Evolutionary conservation across 2,888 invertebrate genomes (phyloP).

Genomic region (Macaria liturata): DNA sequence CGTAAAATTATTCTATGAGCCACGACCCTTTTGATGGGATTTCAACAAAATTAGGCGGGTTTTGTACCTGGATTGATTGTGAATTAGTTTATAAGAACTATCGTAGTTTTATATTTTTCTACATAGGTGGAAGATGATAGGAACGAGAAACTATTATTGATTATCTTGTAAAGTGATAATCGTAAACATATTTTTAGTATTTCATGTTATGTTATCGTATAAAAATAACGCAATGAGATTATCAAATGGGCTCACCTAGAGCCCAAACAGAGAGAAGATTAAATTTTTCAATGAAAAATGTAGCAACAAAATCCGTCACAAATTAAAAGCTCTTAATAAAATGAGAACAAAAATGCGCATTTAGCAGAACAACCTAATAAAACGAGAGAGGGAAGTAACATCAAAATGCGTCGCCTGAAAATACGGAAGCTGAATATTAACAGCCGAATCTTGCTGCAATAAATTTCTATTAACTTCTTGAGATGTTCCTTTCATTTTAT

Average conservation of each 20-base stretch:
- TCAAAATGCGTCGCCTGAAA: slow-evolving; percentile 25
- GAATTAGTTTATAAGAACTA: too few species aligned
- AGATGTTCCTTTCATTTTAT: slow-evolving; percentile 78
- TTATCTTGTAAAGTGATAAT: too few species aligned
- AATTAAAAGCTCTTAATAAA: slow-evolving; percentile 6
- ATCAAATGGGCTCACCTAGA: too few species aligned
- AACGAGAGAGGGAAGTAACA: slow-evolving; percentile 23
- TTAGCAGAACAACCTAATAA: slow-evolving; percentile 22
- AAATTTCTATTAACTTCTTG: slow-evolving; percentile 79
- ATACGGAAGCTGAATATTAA: slow-evolving; percentile 32
- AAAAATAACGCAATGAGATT: too few species aligned
- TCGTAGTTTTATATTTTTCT: too few species aligned
- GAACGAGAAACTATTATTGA: too few species aligned
- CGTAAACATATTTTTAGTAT: too few species aligned
- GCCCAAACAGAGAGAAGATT: too few species aligned
- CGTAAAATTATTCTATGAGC: slow-evolving; percentile 75
- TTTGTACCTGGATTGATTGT: neutral
- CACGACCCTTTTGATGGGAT: slow-evolving; percentile 62
- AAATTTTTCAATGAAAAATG: too few species aligned
- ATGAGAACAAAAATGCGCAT: slow-evolving; percentile 18
- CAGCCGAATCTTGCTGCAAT: slow-evolving; percentile 58
- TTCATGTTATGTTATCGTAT: too few species aligned
- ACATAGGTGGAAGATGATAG: too few species aligned
- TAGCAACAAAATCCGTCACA: too few species aligned
- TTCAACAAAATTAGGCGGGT: slow-evolving; percentile 56